Conservation (phyloP, 2,797 vertebrate genomes). For the Catharus ustulatus region DNA sequence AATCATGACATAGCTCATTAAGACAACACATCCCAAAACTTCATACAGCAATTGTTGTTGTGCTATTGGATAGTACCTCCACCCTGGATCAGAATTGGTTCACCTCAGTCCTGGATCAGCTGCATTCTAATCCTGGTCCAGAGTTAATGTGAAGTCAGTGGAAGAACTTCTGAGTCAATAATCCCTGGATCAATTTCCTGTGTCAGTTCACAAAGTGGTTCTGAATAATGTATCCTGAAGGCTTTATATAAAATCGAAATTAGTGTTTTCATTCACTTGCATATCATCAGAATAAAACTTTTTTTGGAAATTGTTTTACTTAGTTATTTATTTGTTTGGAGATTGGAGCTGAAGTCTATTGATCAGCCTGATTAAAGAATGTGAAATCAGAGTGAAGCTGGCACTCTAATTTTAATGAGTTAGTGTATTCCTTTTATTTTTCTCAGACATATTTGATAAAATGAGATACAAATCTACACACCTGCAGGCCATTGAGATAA, state of each 20-base stretch:
- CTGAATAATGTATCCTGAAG: constrained; percentile 30
- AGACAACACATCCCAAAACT: accelerated
- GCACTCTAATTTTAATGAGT: constrained; percentile 11
- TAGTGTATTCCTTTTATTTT: constrained; percentile 15
- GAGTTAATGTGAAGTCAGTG: neutral
- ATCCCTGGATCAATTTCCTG: constrained; percentile 6
- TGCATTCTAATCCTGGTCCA: neutral
- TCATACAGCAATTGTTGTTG: accelerated
- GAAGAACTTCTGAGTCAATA: neutral
- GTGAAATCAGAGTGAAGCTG: neutral
- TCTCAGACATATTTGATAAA: neutral
- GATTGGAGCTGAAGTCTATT: constrained; percentile 35
- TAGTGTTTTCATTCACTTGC: constrained; percentile 21
- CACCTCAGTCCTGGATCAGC: neutral
- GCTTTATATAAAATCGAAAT: constrained; percentile 9
- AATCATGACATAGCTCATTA: accelerated
- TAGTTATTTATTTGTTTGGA: constrained; percentile 39
- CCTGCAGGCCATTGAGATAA: constrained; percentile 40
- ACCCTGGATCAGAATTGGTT: neutral
- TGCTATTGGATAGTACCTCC: neutral
- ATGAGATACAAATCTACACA: constrained; percentile 9
- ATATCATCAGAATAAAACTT: neutral
- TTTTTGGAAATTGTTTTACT: neutral
- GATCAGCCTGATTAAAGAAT: constrained; percentile 28
- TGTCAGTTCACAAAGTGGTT: constrained; percentile 16